Conservation (phyloP, 2,113 vertebrate genomes). For the Petrocephalus microphthalmus region DNA sequence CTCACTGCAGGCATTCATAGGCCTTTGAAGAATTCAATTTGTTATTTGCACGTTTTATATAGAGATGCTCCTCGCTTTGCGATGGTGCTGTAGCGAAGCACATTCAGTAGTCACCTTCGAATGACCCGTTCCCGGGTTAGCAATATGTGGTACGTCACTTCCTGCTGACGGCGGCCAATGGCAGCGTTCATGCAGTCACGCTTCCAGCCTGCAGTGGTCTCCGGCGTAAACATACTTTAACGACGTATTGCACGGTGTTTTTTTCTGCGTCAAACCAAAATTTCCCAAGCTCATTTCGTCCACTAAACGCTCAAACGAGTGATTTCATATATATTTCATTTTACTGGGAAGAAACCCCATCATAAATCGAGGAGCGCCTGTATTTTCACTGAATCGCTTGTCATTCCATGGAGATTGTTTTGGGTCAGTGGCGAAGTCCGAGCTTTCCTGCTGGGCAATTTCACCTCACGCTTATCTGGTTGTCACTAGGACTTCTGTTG, state of each 20-base stretch:
- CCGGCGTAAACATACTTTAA: not conserved
- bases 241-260: not conserved
- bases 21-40: not conserved
- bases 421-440: not conserved
- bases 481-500: not conserved
- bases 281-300: not conserved
- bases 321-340: not conserved
- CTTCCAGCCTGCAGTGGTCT: not conserved
- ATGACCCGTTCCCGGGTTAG: not conserved
- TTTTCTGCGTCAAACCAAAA: not conserved
- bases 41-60: not conserved
- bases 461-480: not conserved
- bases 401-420: not conserved
- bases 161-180: not conserved
- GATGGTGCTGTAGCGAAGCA: not conserved
- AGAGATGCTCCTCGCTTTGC: not conserved
- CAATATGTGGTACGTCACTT: not conserved
- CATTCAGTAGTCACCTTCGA: not conserved
- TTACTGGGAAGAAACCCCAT: not conserved
- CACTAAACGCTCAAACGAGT: not conserved
- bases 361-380: not conserved
- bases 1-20: not conserved
- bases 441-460: not conserved
- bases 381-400: not conserved
- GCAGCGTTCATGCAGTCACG: not conserved